Percentiles rank a stretch among this genome's conserved stretches.
Evolutionary conservation across 2,113 vertebrate genomes (phyloP).

Genomic region (Cyanoramphus novaezelandiae): DNA sequence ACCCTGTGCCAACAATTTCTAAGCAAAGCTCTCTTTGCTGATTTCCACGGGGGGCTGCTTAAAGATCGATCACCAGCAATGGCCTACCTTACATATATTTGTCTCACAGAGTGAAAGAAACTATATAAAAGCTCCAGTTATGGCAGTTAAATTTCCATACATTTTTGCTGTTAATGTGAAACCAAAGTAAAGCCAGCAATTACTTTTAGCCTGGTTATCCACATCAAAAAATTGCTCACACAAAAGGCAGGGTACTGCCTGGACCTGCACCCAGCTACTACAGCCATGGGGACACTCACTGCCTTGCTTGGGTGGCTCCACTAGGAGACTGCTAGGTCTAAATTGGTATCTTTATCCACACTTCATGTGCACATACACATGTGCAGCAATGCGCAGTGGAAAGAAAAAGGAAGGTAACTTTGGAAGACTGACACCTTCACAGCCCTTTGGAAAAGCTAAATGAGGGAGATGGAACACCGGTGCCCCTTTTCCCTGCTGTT

Average conservation of each 20-base stretch:
- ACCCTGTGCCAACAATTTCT: conserved; percentile 28
- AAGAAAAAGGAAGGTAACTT: background rate
- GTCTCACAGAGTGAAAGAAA: conserved; percentile 61
- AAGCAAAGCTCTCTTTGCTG: conserved; percentile 8
- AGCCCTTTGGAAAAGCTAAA: background rate
- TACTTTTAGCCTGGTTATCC: background rate
- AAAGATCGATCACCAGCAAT: background rate
- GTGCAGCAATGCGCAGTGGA: fast-evolving
- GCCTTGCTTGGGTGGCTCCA: background rate
- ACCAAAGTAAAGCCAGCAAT: background rate
- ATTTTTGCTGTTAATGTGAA: conserved; percentile 19
- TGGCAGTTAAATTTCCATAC: conserved; percentile 59
- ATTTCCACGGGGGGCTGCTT: background rate
- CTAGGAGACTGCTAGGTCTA: background rate
- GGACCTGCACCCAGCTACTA: background rate
- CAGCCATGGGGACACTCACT: too few relatives aligned
- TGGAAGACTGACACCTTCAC: background rate
- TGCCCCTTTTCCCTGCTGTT: background rate
- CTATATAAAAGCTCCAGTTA: conserved; percentile 36
- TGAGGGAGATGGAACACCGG: background rate
- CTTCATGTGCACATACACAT: too few relatives aligned
- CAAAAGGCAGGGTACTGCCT: background rate
- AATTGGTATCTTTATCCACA: background rate
- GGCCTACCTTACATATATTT: background rate
- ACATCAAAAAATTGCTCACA: fast-evolving